Evolutionary conservation across 2,888 invertebrate genomes (phyloP).

Genomic region (Acrobasis consociella): DNA sequence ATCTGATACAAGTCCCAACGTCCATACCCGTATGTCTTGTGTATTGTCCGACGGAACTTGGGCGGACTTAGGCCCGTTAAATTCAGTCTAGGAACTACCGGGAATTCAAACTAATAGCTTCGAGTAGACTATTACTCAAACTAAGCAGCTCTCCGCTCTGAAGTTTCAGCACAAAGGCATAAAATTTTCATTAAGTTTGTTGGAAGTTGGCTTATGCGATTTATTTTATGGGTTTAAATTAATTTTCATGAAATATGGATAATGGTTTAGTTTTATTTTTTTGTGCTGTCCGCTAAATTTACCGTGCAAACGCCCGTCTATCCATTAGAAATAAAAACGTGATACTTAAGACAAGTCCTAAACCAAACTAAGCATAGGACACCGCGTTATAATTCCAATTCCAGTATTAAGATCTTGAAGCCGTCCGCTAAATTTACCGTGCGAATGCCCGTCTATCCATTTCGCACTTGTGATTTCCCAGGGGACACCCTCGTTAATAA

Average conservation of each 20-base stretch:
- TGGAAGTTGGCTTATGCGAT: conserved; percentile 3
- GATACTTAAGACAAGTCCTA: background rate
- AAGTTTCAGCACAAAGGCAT: conserved; percentile 17
- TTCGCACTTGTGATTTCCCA: conserved; percentile 76
- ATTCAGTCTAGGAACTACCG: conserved; percentile 7
- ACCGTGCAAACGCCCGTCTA: conserved; percentile 39
- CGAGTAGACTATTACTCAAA: conserved; percentile 18
- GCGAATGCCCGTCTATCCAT: conserved; percentile 41
- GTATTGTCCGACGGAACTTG: conserved; percentile 9
- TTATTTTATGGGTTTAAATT: conserved; percentile 12
- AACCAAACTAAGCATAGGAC: background rate
- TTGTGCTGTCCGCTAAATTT: conserved; percentile 29
- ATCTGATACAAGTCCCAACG: conserved; percentile 25
- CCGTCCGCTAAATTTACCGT: conserved; percentile 31
- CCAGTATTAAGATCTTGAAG: conserved; percentile 8
- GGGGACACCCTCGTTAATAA: conserved; percentile 69
- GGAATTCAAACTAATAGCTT: conserved; percentile 17
- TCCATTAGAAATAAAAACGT: too few relatives aligned
- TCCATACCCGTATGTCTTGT: conserved; percentile 15
- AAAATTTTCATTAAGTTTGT: conserved; percentile 16
- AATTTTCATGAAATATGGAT: conserved; percentile 3
- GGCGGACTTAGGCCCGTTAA: conserved; percentile 14
- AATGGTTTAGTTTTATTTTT: background rate
- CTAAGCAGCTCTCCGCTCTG: conserved; percentile 10
- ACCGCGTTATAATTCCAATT: background rate